These are phyloP conservation scores for Eupithecia centaureata DNA, from an alignment of 2,888 invertebrate species.

Conservation along the genomic window DNA sequence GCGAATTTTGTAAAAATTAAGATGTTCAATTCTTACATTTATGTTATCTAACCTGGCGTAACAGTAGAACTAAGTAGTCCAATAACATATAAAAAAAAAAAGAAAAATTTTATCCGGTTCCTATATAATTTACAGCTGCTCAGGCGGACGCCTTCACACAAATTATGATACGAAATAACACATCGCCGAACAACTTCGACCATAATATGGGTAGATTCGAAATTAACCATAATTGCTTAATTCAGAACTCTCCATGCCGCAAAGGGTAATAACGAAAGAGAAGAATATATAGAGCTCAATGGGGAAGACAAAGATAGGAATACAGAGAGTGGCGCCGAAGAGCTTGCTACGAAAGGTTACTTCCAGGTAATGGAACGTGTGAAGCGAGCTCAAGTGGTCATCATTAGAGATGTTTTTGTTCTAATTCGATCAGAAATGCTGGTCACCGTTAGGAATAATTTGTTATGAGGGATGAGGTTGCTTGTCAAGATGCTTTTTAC, in stretches of 20 bases:
- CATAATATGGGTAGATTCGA: conserved; percentile 78
- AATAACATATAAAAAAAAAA: conserved; percentile 39
- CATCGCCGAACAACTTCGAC: conserved; percentile 74
- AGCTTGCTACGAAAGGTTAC: conserved; percentile 55
- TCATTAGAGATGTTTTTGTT: conserved; percentile 72
- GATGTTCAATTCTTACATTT: not conserved
- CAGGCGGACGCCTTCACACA: conserved; percentile 81
- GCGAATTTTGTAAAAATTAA: not conserved
- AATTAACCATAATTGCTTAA: conserved; percentile 85
- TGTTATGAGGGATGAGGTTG: conserved; percentile 39
- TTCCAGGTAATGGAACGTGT: conserved; percentile 78
- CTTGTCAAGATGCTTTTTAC: conserved; percentile 29
- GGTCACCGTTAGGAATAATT: conserved; percentile 46
- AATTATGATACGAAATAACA: conserved; percentile 84
- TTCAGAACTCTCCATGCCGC: conserved; percentile 63
- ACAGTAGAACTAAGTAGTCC: conserved; percentile 46
- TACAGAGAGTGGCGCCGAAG: conserved; percentile 47
- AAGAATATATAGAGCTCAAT: conserved; percentile 44
- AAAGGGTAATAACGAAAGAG: conserved; percentile 58
- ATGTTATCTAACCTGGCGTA: conserved; percentile 38
- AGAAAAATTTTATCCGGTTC: conserved; percentile 42
- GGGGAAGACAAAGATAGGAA: conserved; percentile 55
- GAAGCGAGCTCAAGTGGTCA: conserved; percentile 71
- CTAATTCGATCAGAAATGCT: conserved; percentile 55
- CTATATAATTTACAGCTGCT: conserved; percentile 81